Percentiles rank a stretch among this genome's conserved stretches.
These are phyloP conservation scores for Danio aesculapii DNA, from an alignment of 2,797 vertebrate species.

Conservation along the genomic window DNA sequence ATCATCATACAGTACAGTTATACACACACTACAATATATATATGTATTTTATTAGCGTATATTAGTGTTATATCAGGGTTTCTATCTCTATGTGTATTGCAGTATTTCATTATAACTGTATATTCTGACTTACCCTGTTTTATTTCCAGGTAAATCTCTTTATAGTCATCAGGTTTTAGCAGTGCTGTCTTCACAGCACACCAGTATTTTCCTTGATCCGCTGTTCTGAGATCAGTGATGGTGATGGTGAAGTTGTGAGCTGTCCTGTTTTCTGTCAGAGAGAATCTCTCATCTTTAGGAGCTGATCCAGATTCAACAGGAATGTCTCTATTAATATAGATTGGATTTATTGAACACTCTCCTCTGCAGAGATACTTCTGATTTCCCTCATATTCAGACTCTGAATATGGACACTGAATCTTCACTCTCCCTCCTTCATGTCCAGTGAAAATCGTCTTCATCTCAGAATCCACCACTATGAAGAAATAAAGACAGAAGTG, in stretches of 20 bases:
- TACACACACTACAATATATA: too few species aligned
- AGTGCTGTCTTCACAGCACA: neutral
- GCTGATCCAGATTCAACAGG: slow-evolving; percentile 41
- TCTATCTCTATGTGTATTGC: neutral
- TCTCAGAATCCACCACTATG: neutral
- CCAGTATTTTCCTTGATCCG: slow-evolving; percentile 52
- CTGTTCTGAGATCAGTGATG: slow-evolving; percentile 50
- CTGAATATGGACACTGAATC: slow-evolving; percentile 55
- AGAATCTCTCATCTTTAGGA: slow-evolving; percentile 43
- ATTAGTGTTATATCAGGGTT: too few species aligned
- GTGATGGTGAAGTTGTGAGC: slow-evolving; percentile 55
- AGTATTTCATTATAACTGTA: neutral
- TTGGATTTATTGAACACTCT: slow-evolving; percentile 15
- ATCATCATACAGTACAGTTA: too few species aligned
- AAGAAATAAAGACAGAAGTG: too few species aligned
- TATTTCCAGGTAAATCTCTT: neutral
- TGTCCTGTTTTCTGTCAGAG: slow-evolving; percentile 39
- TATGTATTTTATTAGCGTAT: neutral
- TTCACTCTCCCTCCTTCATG: slow-evolving; percentile 37
- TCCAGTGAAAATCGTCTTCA: slow-evolving; percentile 35
- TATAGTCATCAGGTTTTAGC: fast-evolving
- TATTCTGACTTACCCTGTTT: slow-evolving; percentile 2
- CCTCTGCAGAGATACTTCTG: slow-evolving; percentile 70
- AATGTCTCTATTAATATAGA: slow-evolving; percentile 48
- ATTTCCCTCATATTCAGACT: neutral